Base-by-base conservation (phyloP, 1,140 invertebrate species). In the Zaprionus capensis region DNA sequence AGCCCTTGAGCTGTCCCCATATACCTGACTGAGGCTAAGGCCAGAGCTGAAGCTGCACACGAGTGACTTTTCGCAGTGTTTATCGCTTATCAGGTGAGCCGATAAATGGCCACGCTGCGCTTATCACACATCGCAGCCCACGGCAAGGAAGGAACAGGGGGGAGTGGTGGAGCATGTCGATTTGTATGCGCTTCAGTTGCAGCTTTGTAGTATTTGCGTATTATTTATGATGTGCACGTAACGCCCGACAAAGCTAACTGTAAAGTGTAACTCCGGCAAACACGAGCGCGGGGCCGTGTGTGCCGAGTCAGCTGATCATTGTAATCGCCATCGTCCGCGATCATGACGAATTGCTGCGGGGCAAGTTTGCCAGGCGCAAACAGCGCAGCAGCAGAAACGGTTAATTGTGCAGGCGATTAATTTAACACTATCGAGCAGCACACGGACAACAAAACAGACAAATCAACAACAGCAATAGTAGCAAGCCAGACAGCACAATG, bases 281-380 rank as follows among this genome's bases (percentile, higher is more conserved):
- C 7, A 46, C 44, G 34, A 64, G 26, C 11, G 34, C n/a, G 14
- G n/a, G 2, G 53, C 11, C 17, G 14, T 44, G 49, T 56, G 22
- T 26, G 26, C 24, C 38, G 11, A 67, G 72, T 73, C 70, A 77
- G 70, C 63, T 73, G 75, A 73, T 67, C 58, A 68, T 65, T 55
- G 28, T 71, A 61, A 44, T 59, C 31, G 58, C 46, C 46, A 71
- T 71, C 58, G 59, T 9, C n/a, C 15, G 46, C 59, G 56, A 66
- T 17, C 82, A 75, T 81, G 82, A 69, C 80, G 76, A 86, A 73
- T 80, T 57, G 66, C 63, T 49, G 38, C 4, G 38, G 41, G n/a
- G n/a, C 41, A 44, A 17, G 41, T 44, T 44, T 44, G 41, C 2
- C n/a, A 62, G 22, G 24, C 41, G 17, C 59, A 28, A 59, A 59